These are phyloP conservation scores for Anoplolepis gracilipes DNA, from an alignment of 1,140 invertebrate genomes.

Conservation along the genomic window DNA sequence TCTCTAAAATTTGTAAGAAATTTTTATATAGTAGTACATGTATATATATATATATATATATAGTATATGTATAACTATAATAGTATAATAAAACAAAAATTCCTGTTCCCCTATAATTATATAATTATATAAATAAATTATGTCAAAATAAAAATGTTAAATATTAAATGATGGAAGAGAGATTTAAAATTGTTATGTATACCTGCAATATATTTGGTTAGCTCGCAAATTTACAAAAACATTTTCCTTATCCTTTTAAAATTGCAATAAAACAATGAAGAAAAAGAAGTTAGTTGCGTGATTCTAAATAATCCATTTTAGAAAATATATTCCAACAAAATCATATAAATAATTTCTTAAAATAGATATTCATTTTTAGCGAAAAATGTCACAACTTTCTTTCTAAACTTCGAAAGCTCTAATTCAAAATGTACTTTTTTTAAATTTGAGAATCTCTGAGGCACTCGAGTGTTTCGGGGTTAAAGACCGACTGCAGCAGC, in stretches of 20 bases:
- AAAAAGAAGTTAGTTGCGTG: neutral
- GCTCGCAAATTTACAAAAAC: too few relatives aligned
- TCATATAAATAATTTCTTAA: neutral
- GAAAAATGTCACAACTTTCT: neutral
- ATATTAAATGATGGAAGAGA: neutral
- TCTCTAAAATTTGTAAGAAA: neutral
- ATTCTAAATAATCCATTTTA: neutral
- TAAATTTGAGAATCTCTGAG: slow-evolving; percentile 68
- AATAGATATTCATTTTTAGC: neutral
- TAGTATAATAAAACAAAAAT: too few relatives aligned
- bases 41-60: too few relatives aligned
- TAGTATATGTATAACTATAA: too few relatives aligned
- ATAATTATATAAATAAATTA: neutral
- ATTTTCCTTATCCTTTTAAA: too few relatives aligned
- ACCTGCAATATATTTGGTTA: too few relatives aligned
- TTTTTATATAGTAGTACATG: too few relatives aligned
- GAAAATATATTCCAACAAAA: neutral
- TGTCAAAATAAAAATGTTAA: neutral
- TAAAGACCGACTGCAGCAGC: slow-evolving; percentile 75
- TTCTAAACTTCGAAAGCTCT: neutral
- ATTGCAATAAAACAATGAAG: too few relatives aligned
- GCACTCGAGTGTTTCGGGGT: slow-evolving; percentile 69
- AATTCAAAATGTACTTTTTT: neutral
- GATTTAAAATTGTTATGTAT: neutral
- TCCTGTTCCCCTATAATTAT: neutral